Evolutionary conservation across 2,113 vertebrate genomes (phyloP).

Genomic region (Tympanuchus pallidicinctus): DNA sequence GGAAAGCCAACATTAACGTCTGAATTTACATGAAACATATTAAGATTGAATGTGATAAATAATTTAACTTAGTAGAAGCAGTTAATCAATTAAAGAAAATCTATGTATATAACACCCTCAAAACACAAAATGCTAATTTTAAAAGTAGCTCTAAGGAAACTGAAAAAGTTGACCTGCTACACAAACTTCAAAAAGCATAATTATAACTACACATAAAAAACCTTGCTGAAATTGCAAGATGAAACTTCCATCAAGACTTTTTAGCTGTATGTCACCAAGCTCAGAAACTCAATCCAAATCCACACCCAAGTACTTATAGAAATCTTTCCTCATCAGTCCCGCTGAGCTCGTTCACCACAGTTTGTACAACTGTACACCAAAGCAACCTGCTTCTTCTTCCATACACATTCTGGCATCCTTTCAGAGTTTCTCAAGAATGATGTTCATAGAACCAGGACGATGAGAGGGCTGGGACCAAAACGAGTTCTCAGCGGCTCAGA

Average conservation of each 20-base stretch:
- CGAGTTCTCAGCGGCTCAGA: not conserved
- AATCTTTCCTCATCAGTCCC: not conserved
- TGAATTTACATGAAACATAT: not conserved
- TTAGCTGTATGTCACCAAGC: not conserved
- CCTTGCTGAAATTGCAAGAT: not conserved
- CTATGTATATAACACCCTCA: not conserved
- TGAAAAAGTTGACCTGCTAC: not conserved
- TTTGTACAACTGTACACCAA: not conserved
- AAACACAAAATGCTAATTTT: not conserved
- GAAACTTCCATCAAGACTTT: not conserved
- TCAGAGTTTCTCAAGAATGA: not conserved
- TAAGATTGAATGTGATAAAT: not conserved
- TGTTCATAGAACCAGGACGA: not conserved
- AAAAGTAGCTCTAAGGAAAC: not conserved
- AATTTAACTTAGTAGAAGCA: not conserved
- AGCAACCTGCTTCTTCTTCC: not conserved
- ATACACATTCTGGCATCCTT: not conserved
- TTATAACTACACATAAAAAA: not conserved
- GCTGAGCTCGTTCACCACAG: fast-evolving
- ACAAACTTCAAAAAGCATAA: not conserved
- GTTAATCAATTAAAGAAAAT: not conserved
- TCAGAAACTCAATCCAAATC: not conserved
- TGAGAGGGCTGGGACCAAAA: not conserved
- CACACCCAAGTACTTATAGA: not conserved
- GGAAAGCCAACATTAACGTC: not conserved